phyloP scores from a whole-genome alignment of 2,888 invertebrate species.

The Orthosia gothica region DNA sequence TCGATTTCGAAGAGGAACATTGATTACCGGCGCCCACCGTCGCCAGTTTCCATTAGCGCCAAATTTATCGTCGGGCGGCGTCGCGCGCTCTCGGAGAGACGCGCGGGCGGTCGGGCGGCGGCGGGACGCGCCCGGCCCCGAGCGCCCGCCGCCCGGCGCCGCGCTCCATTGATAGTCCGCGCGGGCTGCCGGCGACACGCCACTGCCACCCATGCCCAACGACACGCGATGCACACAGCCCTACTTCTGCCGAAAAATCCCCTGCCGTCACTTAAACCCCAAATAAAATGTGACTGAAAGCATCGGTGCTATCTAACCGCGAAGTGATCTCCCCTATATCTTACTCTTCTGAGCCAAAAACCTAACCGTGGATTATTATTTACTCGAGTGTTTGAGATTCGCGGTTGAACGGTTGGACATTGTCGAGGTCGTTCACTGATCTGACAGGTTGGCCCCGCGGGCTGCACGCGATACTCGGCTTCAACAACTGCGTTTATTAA shows the following conservation, averaged over 20 bases:
- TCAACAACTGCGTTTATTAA: slow-evolving; percentile 72
- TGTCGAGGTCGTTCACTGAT: slow-evolving; percentile 89
- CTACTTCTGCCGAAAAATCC: slow-evolving; percentile 75
- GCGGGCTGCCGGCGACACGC: slow-evolving; percentile 86
- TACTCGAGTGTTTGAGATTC: slow-evolving; percentile 78
- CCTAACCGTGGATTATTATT: slow-evolving; percentile 74
- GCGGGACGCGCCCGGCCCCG: slow-evolving; percentile 67
- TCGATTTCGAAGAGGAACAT: slow-evolving; percentile 88
- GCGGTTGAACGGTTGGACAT: slow-evolving; percentile 77
- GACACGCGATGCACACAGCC: slow-evolving; percentile 79
- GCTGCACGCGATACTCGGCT: slow-evolving; percentile 73
- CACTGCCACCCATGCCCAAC: slow-evolving; percentile 79
- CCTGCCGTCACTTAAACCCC: slow-evolving; percentile 75
- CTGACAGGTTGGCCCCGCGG: slow-evolving; percentile 83
- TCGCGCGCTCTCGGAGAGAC: slow-evolving; percentile 79
- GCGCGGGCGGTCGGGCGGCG: slow-evolving; percentile 65
- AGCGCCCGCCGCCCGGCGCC: slow-evolving; percentile 75
- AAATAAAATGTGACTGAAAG: slow-evolving; percentile 80
- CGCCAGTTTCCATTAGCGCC: slow-evolving; percentile 89
- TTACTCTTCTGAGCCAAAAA: slow-evolving; percentile 62
- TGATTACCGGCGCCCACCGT: slow-evolving; percentile 88
- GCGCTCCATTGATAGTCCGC: slow-evolving; percentile 87
- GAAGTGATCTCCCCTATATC: slow-evolving; percentile 70
- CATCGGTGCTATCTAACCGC: slow-evolving; percentile 67
- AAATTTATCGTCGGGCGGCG: slow-evolving; percentile 89